phyloP scores from a whole-genome alignment of 2,888 invertebrate species.

The Mythimna vitellina region DNA sequence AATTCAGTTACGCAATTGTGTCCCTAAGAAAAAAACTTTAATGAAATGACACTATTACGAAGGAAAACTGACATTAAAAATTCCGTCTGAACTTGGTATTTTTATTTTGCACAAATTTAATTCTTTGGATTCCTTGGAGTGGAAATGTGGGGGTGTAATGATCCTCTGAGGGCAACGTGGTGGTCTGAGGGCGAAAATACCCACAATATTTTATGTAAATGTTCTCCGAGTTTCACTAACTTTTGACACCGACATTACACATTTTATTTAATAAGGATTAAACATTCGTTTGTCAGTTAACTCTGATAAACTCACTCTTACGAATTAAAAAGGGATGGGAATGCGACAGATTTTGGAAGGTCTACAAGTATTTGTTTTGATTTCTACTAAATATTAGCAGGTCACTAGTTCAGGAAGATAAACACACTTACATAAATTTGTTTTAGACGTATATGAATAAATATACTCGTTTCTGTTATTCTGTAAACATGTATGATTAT shows the following conservation, averaged over 20 bases:
- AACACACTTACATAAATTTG: constrained; percentile 20
- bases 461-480: constrained; percentile 16
- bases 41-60: constrained; percentile 31
- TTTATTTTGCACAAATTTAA: constrained; percentile 53
- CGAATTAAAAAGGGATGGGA: constrained; percentile 19
- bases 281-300: constrained; percentile 18
- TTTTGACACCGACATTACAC: constrained; percentile 28
- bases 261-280: constrained; percentile 9
- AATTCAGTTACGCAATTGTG: constrained; percentile 1
- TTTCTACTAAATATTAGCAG: constrained; percentile 48
- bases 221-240: constrained; percentile 22
- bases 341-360: constrained; percentile 8
- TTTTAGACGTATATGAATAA: not conserved
- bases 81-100: constrained; percentile 30
- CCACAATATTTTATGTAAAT: constrained; percentile 54
- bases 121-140: constrained; percentile 44
- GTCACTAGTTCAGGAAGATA: constrained; percentile 45
- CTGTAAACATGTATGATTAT: constrained; percentile 19
- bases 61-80: constrained; percentile 40
- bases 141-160: constrained; percentile 44
- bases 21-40: constrained; percentile 22
- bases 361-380: constrained; percentile 41
- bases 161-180: constrained; percentile 5
- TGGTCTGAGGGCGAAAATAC: constrained; percentile 36
- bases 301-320: constrained; percentile 5